Evolutionary conservation across 2,797 vertebrate genomes (phyloP).

Genomic region (Poecilia picta): DNA sequence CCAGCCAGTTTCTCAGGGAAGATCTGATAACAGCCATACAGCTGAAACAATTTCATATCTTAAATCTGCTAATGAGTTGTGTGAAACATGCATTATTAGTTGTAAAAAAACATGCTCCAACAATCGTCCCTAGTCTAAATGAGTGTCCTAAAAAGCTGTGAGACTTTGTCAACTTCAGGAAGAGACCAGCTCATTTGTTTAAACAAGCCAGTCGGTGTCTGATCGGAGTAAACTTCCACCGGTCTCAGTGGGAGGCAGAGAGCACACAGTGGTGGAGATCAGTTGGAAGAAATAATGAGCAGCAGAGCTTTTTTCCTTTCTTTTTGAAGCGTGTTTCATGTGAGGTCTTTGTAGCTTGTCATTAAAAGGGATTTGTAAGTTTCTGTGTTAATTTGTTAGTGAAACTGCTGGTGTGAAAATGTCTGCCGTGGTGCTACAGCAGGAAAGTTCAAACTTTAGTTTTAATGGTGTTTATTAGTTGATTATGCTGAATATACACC

Average conservation of each 20-base stretch:
- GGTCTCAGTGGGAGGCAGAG: slow-evolving; percentile 52
- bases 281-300: slow-evolving; percentile 55
- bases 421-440: neutral
- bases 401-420: slow-evolving; percentile 1
- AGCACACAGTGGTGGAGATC: slow-evolving; percentile 41
- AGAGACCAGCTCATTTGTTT: slow-evolving; percentile 36
- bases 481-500: neutral
- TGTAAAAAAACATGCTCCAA: neutral
- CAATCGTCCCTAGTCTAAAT: neutral
- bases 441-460: neutral
- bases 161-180: slow-evolving; percentile 24
- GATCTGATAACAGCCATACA: slow-evolving; percentile 18
- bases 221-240: slow-evolving; percentile 40
- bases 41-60: slow-evolving; percentile 1
- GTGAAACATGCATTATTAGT: neutral
- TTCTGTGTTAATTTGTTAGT: slow-evolving; percentile 44
- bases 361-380: slow-evolving; percentile 22
- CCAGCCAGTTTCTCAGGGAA: slow-evolving; percentile 31
- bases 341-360: slow-evolving; percentile 34
- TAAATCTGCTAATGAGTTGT: neutral
- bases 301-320: slow-evolving; percentile 22
- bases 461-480: neutral
- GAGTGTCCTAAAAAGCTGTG: slow-evolving; percentile 1
- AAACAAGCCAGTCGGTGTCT: slow-evolving; percentile 32
- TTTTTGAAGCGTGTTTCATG: slow-evolving; percentile 15